Base-by-base conservation (phyloP, 1,140 invertebrate genomes). In the Drosophila kanapiae region DNA sequence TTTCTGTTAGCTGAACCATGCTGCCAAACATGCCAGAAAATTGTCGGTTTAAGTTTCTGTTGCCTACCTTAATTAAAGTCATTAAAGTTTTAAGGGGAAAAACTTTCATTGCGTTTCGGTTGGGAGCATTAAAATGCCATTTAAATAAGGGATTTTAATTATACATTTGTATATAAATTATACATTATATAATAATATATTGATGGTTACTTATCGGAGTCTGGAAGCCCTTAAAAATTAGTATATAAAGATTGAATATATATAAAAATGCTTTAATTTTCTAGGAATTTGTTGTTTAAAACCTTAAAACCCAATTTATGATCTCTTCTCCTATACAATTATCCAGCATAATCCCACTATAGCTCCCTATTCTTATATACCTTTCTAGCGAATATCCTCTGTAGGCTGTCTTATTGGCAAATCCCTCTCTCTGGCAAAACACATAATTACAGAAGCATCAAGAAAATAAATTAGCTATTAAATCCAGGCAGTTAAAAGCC, bases 381-480 rank as follows among this genome's bases (percentile, higher is more conserved):
- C 40, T 18, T 18, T 29, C 33, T 60, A 13, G 23, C 4, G 5
- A 31, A 43, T 61, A 16, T 43, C 4, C 7, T 14, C 11, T 47
- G 23, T 38, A 31, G 11, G 6, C 51, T 23, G 23, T 23, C 23
- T 23, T 23, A 42, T 59, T 35, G 13, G 6, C 16, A 40, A 69
- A 42, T 56, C 18, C 43, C 33, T 23, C 33, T 54, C 31, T n/a
- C 10, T 45, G 9, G 16, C 47, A 58, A 38, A 60, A 64, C 64
- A 65, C 75, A 79, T 61, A 75, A 75, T 83, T 80, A 76, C 47
- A 42, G 76, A 47, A 47, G 65, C 59, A 60, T 27, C 53, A 27
- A 71, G 69, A 56, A 90, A 88, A 85, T 79, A 78, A 87, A 86
- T 85, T 90, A 88, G 78, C 85, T 84, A 81, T 88, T 80, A 78